Evolutionary conservation across 2,113 vertebrate species (phyloP), one percentile per base, ranked within the genome.

Genomic region (Muntiacus reevesi): DNA sequence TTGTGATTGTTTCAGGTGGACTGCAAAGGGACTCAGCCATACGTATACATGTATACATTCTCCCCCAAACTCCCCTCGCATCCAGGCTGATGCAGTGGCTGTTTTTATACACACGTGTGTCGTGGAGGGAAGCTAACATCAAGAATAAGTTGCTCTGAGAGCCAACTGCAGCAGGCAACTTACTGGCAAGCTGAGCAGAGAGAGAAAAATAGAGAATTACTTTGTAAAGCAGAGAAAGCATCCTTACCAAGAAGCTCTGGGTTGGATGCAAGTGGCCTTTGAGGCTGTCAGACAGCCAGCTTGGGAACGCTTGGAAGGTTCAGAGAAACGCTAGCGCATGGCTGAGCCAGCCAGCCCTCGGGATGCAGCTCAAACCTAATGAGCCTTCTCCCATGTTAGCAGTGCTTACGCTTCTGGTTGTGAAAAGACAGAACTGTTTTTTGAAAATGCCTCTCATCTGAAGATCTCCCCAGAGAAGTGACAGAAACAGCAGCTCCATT

Each of bases 91-190:
- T 8, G 4, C 21, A 6, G 5, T 2, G 62, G 36, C 54, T 93
- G 43, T 40, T 10, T 81, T 13, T 8, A 5, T 2, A 12, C 7
- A 17, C 0, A 15, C 10, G 33, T 5, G 15, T 21, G 25, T 67
- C 43, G 6, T 45, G 33, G 76, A 89, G 36, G 84, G 88, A 85
- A 55, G 4, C 14, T 47, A 28, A 17, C 5, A 60, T 28, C 81
- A 76, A 47, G 84, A 62, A 45, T 9, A 76, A 60, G 33, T 33
- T 92, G 16, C 43, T 76, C 16, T 67, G 36, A 67, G 30, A 50
- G 76, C 47, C 21, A 6, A 54, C 43, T 7, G 71, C 50, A 79
- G 33, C 1, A 91, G 87, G 33, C 17, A 36, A 9, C 88, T 85
- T 83, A n/a, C 47, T 45, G 40, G 83, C 50, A 54, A 83, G 40